Evolutionary conservation across 2,797 vertebrate species (phyloP).

Genomic region (Falco biarmicus): DNA sequence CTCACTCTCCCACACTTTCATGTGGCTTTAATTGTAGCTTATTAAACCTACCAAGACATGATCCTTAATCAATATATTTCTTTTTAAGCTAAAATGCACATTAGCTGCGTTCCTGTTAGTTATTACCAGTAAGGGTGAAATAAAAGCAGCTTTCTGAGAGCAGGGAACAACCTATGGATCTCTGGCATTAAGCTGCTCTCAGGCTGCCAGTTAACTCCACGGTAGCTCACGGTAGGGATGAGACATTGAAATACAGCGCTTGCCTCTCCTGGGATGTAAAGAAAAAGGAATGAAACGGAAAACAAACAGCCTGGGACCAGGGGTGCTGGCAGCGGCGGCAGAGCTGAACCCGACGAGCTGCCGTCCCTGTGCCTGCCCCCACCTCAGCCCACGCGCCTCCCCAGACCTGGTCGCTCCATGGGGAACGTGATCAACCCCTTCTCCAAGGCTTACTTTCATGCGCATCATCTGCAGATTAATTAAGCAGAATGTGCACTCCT

Average conservation of each 20-base stretch:
- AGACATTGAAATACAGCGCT: neutral
- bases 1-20: neutral
- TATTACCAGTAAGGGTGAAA: neutral
- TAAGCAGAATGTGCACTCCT: neutral
- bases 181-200: neutral
- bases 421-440: neutral
- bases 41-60: neutral
- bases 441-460: neutral
- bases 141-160: neutral
- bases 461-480: neutral
- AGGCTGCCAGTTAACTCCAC: neutral
- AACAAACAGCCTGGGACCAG: neutral
- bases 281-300: neutral
- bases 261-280: neutral
- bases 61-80: neutral
- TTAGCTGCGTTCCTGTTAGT: fast-evolving
- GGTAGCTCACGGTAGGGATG: neutral
- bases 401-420: neutral
- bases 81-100: neutral
- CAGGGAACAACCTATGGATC: neutral
- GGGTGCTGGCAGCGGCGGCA: fast-evolving
- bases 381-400: neutral
- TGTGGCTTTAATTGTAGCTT: neutral
- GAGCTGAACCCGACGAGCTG: neutral
- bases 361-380: neutral